Percentiles rank a stretch among this genome's conserved stretches.
These are phyloP conservation scores for Temnothorax ravouxi DNA, from an alignment of 2,888 invertebrate genomes.

Conservation along the genomic window DNA sequence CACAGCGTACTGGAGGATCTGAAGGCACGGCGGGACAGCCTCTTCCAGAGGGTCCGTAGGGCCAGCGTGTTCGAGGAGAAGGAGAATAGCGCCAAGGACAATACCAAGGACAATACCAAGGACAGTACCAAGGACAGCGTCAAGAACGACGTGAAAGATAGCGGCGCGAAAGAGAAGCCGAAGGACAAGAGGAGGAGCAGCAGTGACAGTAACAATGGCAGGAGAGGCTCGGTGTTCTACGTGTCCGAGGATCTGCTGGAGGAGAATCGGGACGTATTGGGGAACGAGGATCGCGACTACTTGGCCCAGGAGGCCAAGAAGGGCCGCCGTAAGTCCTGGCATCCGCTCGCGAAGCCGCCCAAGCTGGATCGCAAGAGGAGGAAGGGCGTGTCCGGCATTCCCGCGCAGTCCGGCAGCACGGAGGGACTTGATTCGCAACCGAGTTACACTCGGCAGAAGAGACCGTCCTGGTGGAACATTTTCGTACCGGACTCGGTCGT, in stretches of 20 bases:
- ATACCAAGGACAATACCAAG: constrained; percentile 77
- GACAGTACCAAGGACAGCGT: constrained; percentile 63
- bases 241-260: constrained; percentile 82
- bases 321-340: constrained; percentile 90
- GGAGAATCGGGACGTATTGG: constrained; percentile 77
- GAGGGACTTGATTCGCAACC: constrained; percentile 85
- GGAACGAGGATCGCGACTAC: constrained; percentile 65
- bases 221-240: constrained; percentile 83
- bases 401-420: constrained; percentile 86
- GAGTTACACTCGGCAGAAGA: constrained; percentile 88
- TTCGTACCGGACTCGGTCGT: constrained; percentile 90
- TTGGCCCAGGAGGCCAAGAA: constrained; percentile 86
- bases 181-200: constrained; percentile 79
- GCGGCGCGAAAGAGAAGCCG: constrained; percentile 33
- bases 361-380: constrained; percentile 86
- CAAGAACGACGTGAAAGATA: constrained; percentile 62
- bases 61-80: constrained; percentile 81
- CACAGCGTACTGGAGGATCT: constrained; percentile 85
- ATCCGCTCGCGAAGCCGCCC: constrained; percentile 82
- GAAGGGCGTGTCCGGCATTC: constrained; percentile 86
- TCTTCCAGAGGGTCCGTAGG: constrained; percentile 82
- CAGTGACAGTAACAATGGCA: constrained; percentile 73
- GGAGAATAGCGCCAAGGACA: constrained; percentile 78
- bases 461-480: constrained; percentile 96
- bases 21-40: constrained; percentile 82